phyloP scores from a whole-genome alignment of 2,888 invertebrate species.

The Clistopyga incitator region DNA sequence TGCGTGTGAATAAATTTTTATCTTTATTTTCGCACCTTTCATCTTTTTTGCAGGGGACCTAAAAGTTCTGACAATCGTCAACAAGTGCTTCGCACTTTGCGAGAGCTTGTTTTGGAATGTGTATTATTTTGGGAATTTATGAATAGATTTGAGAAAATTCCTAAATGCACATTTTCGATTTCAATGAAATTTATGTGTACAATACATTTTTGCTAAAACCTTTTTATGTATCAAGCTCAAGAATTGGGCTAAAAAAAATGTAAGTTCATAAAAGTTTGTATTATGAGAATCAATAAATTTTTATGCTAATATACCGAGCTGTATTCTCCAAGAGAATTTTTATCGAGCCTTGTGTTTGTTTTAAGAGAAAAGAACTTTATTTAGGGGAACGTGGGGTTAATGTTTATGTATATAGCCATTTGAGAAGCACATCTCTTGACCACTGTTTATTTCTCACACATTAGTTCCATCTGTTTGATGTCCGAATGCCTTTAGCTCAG shows the following conservation, averaged over 20 bases:
- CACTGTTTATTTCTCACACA: neutral
- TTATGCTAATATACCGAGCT: neutral
- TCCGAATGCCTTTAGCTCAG: neutral
- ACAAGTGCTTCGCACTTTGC: neutral
- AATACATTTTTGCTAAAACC: neutral
- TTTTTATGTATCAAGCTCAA: too few species aligned
- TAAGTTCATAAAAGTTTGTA: neutral
- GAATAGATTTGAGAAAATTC: too few species aligned
- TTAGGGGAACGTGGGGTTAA: neutral
- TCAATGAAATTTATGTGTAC: neutral
- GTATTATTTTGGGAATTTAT: too few species aligned
- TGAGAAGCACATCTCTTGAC: conserved; percentile 2
- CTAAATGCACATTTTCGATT: neutral
- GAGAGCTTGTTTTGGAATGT: too few species aligned
- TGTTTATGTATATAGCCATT: neutral
- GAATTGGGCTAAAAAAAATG: too few species aligned
- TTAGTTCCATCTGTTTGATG: conserved; percentile 6
- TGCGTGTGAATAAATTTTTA: neutral
- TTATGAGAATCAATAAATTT: neutral
- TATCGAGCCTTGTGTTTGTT: conserved; percentile 22
- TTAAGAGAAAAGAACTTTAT: neutral
- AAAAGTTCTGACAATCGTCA: neutral
- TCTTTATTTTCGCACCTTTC: neutral
- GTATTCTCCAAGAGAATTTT: conserved; percentile 24
- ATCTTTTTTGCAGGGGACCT: too few species aligned